Evolutionary conservation across 1,140 invertebrate species (phyloP).

Genomic region (Cotesia glomerata): DNA sequence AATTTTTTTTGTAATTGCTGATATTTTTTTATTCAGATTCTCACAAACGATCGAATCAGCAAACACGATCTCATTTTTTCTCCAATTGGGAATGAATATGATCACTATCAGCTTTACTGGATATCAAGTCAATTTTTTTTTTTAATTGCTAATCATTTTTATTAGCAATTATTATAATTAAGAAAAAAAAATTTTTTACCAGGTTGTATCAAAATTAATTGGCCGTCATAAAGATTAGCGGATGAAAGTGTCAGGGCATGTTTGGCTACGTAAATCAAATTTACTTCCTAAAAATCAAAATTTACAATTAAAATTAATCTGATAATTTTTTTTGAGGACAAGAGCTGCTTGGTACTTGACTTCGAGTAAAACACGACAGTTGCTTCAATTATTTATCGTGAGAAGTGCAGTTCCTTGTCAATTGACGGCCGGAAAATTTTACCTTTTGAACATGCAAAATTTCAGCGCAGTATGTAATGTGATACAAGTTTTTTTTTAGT

Average conservation of each 20-base stretch:
- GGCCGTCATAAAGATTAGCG: constrained; percentile 37
- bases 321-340: constrained; percentile 28
- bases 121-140: constrained; percentile 37
- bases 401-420: constrained; percentile 35
- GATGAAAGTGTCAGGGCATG: constrained; percentile 33
- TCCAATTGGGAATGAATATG: constrained; percentile 43
- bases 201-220: constrained; percentile 42
- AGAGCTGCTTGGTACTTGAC: constrained; percentile 39
- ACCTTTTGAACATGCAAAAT: constrained; percentile 40
- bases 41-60: constrained; percentile 34
- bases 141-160: neutral
- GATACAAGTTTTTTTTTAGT: too few species aligned
- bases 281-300: neutral
- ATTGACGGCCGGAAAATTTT: constrained; percentile 42
- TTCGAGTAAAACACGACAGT: constrained; percentile 31
- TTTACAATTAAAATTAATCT: neutral
- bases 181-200: constrained; percentile 13
- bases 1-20: too few species aligned
- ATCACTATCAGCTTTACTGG: constrained; percentile 43
- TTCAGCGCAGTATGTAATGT: constrained; percentile 37
- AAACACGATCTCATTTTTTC: constrained; percentile 37
- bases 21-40: too few species aligned
- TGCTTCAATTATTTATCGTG: constrained; percentile 35
- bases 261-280: constrained; percentile 34
- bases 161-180: too few species aligned